phyloP scores from a whole-genome alignment of 2,888 invertebrate species.

The Liodrosophila aerea region DNA sequence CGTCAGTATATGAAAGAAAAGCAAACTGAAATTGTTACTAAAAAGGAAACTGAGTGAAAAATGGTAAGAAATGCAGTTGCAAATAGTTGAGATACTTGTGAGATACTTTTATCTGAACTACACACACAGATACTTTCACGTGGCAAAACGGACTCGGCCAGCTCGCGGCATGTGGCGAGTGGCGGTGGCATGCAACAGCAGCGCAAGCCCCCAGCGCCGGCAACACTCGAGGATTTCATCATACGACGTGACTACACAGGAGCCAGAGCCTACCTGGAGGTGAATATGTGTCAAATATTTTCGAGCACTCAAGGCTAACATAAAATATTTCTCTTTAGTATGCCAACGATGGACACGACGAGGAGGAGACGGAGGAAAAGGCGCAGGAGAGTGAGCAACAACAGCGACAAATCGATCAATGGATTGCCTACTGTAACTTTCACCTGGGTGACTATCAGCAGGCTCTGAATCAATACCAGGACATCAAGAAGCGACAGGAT shows the following conservation, averaged over 20 bases:
- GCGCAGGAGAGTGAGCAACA: constrained; percentile 59
- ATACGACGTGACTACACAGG: constrained; percentile 96
- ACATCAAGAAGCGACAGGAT: constrained; percentile 74
- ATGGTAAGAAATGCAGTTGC: constrained; percentile 58
- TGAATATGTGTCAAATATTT: constrained; percentile 77
- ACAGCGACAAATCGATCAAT: constrained; percentile 85
- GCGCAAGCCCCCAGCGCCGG: constrained; percentile 84
- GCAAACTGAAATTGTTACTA: constrained; percentile 16
- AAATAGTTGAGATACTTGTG: constrained; percentile 24
- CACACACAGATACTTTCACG: constrained; percentile 89
- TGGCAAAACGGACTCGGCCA: constrained; percentile 89
- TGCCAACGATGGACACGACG: constrained; percentile 59
- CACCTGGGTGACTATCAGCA: constrained; percentile 96
- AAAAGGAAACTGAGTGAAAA: constrained; percentile 24
- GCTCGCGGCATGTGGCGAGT: constrained; percentile 71
- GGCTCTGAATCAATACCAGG: constrained; percentile 88
- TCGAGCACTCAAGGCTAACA: no score
- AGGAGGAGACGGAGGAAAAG: constrained; percentile 42
- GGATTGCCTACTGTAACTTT: constrained; percentile 98
- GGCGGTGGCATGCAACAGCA: constrained; percentile 53
- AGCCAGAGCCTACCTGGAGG: constrained; percentile 95
- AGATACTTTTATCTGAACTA: constrained; percentile 19
- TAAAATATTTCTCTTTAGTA: constrained; percentile 49
- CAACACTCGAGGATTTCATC: constrained; percentile 95
- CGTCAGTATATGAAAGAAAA: constrained; percentile 12